These are phyloP conservation scores for Hirtodrosophila trivittata DNA, from an alignment of 2,888 invertebrate genomes.

Conservation along the genomic window DNA sequence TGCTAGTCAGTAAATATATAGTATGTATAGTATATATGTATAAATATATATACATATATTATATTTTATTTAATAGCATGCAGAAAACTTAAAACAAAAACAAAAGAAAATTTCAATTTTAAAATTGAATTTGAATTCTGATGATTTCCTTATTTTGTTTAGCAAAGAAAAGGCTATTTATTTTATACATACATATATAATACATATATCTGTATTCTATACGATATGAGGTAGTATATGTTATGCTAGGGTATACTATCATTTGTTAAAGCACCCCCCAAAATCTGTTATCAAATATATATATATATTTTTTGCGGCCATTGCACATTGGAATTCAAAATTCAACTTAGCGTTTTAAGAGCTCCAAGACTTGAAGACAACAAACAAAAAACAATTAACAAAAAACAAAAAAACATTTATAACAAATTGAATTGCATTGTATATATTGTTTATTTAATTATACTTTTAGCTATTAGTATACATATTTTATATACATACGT, in stretches of 20 bases:
- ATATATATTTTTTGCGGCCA: conserved; percentile 63
- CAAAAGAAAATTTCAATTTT: conserved; percentile 25
- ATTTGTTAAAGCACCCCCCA: conserved; percentile 35
- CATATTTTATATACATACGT: conserved; percentile 23
- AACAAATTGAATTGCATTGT: conserved; percentile 55
- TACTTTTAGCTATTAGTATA: conserved; percentile 31
- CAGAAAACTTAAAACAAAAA: conserved; percentile 47
- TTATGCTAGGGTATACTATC: conserved; percentile 16
- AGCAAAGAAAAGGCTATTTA: conserved; percentile 75
- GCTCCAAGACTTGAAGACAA: conserved; percentile 76
- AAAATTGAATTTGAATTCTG: conserved; percentile 13
- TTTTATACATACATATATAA: conserved; percentile 37
- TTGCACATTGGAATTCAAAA: conserved; percentile 77
- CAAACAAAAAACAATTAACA: conserved; percentile 17
- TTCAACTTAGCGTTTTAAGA: conserved; percentile 67
- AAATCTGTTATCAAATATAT: conserved; percentile 46
- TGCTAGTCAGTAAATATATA: conserved; percentile 76
- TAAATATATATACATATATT: conserved; percentile 29
- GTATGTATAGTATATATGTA: too few species aligned
- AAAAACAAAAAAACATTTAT: conserved; percentile 31
- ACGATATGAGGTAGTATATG: too few species aligned
- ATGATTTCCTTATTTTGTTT: conserved; percentile 60
- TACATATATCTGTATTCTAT: conserved; percentile 24
- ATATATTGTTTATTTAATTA: conserved; percentile 78
- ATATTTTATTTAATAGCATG: conserved; percentile 38